Base-by-base conservation (phyloP, 2,888 invertebrate genomes). In the Phaedon cochleariae region DNA sequence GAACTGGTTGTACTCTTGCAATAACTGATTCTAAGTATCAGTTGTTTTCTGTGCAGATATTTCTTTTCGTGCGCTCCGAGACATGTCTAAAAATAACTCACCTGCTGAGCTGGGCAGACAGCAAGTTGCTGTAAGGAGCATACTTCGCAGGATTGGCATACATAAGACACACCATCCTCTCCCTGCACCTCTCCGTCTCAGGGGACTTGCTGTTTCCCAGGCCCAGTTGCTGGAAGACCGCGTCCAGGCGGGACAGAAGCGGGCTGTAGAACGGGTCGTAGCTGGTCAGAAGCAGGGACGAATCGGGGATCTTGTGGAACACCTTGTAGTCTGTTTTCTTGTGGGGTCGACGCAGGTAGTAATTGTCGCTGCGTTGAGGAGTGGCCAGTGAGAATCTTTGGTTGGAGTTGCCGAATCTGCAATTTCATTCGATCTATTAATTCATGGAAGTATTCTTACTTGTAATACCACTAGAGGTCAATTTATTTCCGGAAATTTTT, bases 241-340 rank as follows among this genome's bases (percentile, higher is more conserved):
- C 91, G 75, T 95, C 95, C 60, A 95, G 86, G 15, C 95, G 86
- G 0, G 95, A 95, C 15, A 95, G 82, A 21, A 95, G 81, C 0
- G 95, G 95, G 70, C 94, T 94, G 82, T 95, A 95, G 85, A 95
- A 95, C 0, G 95, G 95, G 81, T 95, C 95, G 82, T 94, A 95
- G 82, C 92, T 93, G 71, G 93, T 92, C 62, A 95, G 85, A 58
- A 94, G 87, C 81, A 94, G 85, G 0, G 94, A 93, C 0, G 94
- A 94, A 22, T 90, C 88, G 26, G 94, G 94, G 74, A 95, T 94
- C 79, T 93, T 93, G 81, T 94, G 94, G 87, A 95, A 95, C 45
- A 91, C 89, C 87, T 94, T 93, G 80, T 91, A 94, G 76, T 92
- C 90, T 69, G 89, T 88, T 77, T 77, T 85, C 79, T 80, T 83